These are phyloP conservation scores for Cephalopachus bancanus DNA, from an alignment of 2,797 vertebrate genomes.

Conservation along the genomic window DNA sequence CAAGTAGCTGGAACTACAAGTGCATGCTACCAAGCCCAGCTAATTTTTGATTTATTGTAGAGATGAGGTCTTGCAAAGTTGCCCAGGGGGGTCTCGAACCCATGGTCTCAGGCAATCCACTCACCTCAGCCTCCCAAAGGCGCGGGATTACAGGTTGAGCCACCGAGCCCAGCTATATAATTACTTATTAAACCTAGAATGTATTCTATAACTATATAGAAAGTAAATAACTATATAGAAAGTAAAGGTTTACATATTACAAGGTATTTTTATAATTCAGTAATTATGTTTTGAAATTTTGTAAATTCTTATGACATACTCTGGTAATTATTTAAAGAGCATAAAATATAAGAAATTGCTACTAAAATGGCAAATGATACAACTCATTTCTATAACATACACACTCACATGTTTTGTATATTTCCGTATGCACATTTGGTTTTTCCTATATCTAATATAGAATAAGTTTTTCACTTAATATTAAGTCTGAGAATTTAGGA, in stretches of 20 bases:
- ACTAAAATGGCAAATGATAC: not conserved
- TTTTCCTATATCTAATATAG: not conserved
- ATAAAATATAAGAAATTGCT: no score
- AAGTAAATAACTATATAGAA: no score
- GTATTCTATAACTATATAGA: not conserved
- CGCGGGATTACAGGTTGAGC: no score
- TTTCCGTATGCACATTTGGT: not conserved
- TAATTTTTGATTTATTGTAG: no score
- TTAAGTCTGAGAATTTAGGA: not conserved
- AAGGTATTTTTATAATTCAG: not conserved
- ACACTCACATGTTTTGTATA: not conserved
- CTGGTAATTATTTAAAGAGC: not conserved
- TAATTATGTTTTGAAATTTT: not conserved
- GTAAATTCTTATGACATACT: not conserved
- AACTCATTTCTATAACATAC: not conserved
- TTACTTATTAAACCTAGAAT: no score
- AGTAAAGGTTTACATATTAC: not conserved
- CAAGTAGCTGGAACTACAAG: no score
- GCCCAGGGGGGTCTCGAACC: no score
- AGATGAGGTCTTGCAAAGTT: no score
- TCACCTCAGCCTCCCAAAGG: no score
- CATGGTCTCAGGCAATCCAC: no score
- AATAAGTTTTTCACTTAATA: not conserved
- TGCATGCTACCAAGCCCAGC: no score
- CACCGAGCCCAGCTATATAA: no score